phyloP scores from a whole-genome alignment of 2,888 invertebrate genomes.

The Polydesmus complanatus region DNA sequence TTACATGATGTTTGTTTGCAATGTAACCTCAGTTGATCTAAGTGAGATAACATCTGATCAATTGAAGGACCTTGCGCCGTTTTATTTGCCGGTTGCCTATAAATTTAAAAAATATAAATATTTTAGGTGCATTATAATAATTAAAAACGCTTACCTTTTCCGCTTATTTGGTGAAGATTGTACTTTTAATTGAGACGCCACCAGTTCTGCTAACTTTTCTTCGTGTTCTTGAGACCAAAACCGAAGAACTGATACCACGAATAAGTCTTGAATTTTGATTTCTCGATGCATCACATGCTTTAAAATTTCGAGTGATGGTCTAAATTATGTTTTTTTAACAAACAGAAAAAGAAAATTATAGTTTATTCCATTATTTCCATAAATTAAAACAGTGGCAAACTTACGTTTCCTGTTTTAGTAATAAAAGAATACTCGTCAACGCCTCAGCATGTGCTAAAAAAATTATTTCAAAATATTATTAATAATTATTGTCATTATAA shows the following conservation, averaged over 20 bases:
- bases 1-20: constrained; percentile 35
- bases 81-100: constrained; percentile 21
- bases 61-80: constrained; percentile 30
- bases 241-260: constrained; percentile 78
- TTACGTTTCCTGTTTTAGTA: constrained; percentile 78
- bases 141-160: constrained; percentile 45
- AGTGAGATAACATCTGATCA: constrained; percentile 74
- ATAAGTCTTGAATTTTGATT: constrained; percentile 49
- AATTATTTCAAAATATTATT: too few species aligned
- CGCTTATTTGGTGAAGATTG: constrained; percentile 74
- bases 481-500: not conserved
- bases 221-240: constrained; percentile 90
- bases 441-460: constrained; percentile 81
- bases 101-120: constrained; percentile 4
- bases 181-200: constrained; percentile 45
- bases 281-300: constrained; percentile 35
- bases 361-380: not conserved
- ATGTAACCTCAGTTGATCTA: constrained; percentile 64
- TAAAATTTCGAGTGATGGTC: constrained; percentile 35
- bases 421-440: constrained; percentile 70
- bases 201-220: constrained; percentile 50
- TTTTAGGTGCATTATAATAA: not conserved
- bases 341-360: constrained; percentile 5
- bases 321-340: constrained; percentile 20
- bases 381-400: constrained; percentile 20